Conservation (phyloP, 2,888 invertebrate genomes). For the Scaptomyza flava region DNA sequence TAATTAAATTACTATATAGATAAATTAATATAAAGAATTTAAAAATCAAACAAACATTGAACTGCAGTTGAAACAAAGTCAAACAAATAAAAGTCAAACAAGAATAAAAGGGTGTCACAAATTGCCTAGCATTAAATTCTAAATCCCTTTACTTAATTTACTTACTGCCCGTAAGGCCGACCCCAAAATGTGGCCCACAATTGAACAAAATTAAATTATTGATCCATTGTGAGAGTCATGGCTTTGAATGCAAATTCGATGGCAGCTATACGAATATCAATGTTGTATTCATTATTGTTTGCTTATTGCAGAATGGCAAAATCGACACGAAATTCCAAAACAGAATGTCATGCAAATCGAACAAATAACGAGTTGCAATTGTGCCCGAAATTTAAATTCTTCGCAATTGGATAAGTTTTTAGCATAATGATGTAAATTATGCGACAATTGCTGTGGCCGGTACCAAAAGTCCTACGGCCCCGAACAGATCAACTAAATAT, state of each 20-base stretch:
- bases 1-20: no score
- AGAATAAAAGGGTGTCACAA: no score
- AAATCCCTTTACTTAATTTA: constrained; percentile 4
- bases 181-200: background rate
- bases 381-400: constrained; percentile 12
- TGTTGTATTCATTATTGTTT: constrained; percentile 10
- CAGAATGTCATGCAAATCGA: constrained; percentile 18
- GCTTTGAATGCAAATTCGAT: constrained; percentile 5
- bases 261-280: constrained; percentile 8
- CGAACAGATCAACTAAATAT: constrained; percentile 15
- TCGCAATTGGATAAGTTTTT: constrained; percentile 45
- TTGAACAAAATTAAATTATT: constrained; percentile 16
- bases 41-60: no score
- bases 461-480: background rate
- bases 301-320: constrained; percentile 9
- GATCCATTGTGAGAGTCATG: constrained; percentile 7
- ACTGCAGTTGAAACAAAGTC: background rate
- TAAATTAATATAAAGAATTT: no score
- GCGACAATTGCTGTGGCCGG: constrained; percentile 19
- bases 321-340: constrained; percentile 24
- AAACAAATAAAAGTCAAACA: no score
- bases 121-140: constrained; percentile 7
- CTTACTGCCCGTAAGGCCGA: background rate
- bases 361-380: background rate
- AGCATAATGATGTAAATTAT: constrained; percentile 41